These are phyloP conservation scores for Notospermus geniculatus DNA, from an alignment of 1,140 invertebrate genomes.

Conservation along the genomic window DNA sequence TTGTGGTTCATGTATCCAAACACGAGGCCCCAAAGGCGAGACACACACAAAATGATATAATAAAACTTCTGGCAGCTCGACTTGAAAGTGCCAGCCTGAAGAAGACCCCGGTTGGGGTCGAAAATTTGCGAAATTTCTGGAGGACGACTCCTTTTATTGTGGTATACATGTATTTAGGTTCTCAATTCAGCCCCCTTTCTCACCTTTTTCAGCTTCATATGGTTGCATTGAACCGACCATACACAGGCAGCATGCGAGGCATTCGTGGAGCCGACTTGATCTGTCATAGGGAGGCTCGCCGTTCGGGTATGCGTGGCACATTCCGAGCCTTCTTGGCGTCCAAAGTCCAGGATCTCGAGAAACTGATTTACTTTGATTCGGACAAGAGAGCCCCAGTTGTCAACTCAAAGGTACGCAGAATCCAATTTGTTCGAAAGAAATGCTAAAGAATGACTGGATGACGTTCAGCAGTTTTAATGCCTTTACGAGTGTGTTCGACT, in stretches of 20 bases:
- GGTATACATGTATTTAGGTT: neutral
- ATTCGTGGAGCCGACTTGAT: conserved; percentile 83
- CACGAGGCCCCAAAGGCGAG: no score
- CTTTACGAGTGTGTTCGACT: no score
- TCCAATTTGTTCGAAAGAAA: no score
- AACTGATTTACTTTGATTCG: conserved; percentile 75
- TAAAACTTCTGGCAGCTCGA: no score
- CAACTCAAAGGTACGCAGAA: conserved; percentile 71
- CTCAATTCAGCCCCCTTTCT: conserved; percentile 4
- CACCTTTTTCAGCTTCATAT: conserved; percentile 72
- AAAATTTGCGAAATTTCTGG: no score
- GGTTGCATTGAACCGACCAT: conserved; percentile 89
- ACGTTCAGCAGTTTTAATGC: no score
- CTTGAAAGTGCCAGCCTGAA: no score
- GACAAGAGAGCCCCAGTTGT: conserved; percentile 88
- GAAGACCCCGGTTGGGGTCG: no score
- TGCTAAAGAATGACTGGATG: no score
- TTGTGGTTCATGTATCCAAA: no score
- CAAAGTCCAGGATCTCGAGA: conserved; percentile 85
- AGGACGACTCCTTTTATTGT: no score
- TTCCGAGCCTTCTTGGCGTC: conserved; percentile 82
- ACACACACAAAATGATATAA: no score
- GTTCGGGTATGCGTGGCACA: conserved; percentile 74
- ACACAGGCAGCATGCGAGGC: conserved; percentile 85
- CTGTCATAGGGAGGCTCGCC: conserved; percentile 86